phyloP scores from a whole-genome alignment of 1,140 invertebrate genomes.

The Colletes gigas region DNA sequence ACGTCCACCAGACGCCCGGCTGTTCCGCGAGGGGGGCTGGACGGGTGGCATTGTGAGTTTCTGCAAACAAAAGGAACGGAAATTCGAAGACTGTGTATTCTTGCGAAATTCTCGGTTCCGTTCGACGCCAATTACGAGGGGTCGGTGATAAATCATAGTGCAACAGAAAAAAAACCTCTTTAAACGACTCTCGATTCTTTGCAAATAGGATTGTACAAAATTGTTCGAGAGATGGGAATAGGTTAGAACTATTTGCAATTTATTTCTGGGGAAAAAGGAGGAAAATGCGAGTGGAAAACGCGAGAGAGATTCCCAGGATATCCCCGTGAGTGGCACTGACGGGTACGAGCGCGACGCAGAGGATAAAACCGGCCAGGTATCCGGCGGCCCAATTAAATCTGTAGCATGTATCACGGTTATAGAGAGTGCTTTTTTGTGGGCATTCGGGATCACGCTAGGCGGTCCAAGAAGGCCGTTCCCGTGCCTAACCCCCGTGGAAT shows the following conservation, averaged over 20 bases:
- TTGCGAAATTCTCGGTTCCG: not conserved
- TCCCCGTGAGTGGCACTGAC: constrained; percentile 1
- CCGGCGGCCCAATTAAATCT: constrained; percentile 58
- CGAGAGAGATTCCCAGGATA: constrained; percentile 18
- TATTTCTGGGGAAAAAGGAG: no score
- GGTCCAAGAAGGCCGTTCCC: constrained; percentile 46
- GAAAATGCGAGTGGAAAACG: constrained; percentile 5
- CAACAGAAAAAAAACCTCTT: no score
- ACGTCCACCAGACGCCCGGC: constrained; percentile 39
- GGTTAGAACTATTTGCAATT: no score
- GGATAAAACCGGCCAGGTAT: constrained; percentile 46
- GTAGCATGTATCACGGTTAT: constrained; percentile 56
- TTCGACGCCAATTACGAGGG: no score
- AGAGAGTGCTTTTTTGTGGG: constrained; percentile 51
- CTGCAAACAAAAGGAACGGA: constrained; percentile 33
- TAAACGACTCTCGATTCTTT: no score
- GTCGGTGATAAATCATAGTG: no score
- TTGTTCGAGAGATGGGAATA: no score
- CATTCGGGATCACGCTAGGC: constrained; percentile 41
- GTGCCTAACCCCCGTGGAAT: constrained; percentile 59
- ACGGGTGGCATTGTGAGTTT: constrained; percentile 27
- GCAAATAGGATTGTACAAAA: no score
- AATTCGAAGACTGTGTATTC: constrained; percentile 4
- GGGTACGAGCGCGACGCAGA: constrained; percentile 5
- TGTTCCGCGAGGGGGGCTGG: constrained; percentile 24